Evolutionary conservation across 2,888 invertebrate genomes (phyloP).

Genomic region (Ennomos quercinarius): DNA sequence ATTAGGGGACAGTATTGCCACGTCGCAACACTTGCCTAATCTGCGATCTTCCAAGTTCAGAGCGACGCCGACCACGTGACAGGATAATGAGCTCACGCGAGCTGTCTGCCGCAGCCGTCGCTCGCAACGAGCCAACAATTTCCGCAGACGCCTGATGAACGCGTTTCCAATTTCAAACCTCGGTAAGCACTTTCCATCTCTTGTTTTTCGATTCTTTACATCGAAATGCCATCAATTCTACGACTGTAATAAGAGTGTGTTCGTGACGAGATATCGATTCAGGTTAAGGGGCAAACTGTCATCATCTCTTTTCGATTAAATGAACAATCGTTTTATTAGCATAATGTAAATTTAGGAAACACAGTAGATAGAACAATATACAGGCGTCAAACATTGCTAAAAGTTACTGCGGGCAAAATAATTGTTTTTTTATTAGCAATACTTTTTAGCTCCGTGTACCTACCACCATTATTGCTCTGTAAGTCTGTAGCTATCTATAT

Average conservation of each 20-base stretch:
- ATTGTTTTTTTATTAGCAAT: no score
- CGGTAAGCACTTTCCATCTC: conserved; percentile 73
- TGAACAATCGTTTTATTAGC: background rate
- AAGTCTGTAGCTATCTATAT: no score
- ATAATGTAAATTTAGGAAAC: background rate
- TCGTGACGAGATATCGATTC: conserved; percentile 22
- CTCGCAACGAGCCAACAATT: conserved; percentile 70
- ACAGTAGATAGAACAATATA: no score
- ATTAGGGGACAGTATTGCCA: background rate
- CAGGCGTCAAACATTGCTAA: no score
- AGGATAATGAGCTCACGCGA: conserved; percentile 61
- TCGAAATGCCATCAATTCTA: conserved; percentile 30
- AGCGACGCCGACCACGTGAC: conserved; percentile 32
- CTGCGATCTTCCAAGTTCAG: conserved; percentile 13
- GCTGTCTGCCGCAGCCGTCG: conserved; percentile 52
- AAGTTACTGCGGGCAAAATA: no score
- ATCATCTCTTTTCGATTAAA: background rate
- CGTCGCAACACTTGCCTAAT: conserved; percentile 10
- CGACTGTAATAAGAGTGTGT: conserved; percentile 37
- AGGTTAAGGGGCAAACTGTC: background rate
- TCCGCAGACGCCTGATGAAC: conserved; percentile 73
- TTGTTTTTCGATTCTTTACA: conserved; percentile 58
- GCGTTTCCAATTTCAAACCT: conserved; percentile 81
- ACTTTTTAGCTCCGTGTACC: no score
- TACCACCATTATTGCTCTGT: no score